These are phyloP conservation scores for Brachionichthys hirsutus DNA, from an alignment of 2,113 vertebrate species.

Conservation along the genomic window DNA sequence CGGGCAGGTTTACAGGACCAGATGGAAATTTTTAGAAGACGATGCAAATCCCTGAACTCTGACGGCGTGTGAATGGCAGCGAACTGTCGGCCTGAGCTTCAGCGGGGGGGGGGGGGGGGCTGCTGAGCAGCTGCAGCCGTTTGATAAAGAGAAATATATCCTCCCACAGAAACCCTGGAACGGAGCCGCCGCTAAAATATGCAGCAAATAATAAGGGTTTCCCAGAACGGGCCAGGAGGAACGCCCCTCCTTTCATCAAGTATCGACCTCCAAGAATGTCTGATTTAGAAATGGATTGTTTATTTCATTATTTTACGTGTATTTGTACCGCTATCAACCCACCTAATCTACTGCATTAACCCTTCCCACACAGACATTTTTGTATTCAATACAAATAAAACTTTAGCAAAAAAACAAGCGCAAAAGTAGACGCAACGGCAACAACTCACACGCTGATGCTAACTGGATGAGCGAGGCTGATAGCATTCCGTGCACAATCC, in stretches of 20 bases:
- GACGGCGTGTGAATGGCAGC: conserved; percentile 2
- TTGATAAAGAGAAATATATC: conserved; percentile 7
- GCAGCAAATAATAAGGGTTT: conserved; percentile 23
- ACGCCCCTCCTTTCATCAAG: conserved; percentile 36
- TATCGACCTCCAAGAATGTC: conserved; percentile 65
- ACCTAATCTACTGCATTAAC: too few relatives aligned
- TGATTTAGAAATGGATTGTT: conserved; percentile 77
- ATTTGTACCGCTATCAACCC: too few relatives aligned
- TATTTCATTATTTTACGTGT: too few relatives aligned
- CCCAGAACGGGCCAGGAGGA: conserved; percentile 38
- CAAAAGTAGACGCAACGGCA: too few relatives aligned
- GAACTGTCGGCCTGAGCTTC: neutral
- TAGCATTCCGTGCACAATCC: too few relatives aligned
- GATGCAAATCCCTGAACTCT: conserved; percentile 34
- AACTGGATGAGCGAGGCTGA: too few relatives aligned
- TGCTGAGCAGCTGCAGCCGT: neutral
- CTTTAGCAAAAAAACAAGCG: too few relatives aligned
- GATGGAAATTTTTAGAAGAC: conserved; percentile 28
- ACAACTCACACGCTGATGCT: too few relatives aligned
- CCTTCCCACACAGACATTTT: too few relatives aligned
- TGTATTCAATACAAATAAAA: too few relatives aligned
- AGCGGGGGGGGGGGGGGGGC: too few relatives aligned
- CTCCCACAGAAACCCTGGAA: conserved; percentile 3
- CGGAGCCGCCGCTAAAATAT: neutral
- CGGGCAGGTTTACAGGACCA: conserved; percentile 26